Evolutionary conservation across 1,140 invertebrate species (phyloP).

Genomic region (Nephotettix cincticeps): DNA sequence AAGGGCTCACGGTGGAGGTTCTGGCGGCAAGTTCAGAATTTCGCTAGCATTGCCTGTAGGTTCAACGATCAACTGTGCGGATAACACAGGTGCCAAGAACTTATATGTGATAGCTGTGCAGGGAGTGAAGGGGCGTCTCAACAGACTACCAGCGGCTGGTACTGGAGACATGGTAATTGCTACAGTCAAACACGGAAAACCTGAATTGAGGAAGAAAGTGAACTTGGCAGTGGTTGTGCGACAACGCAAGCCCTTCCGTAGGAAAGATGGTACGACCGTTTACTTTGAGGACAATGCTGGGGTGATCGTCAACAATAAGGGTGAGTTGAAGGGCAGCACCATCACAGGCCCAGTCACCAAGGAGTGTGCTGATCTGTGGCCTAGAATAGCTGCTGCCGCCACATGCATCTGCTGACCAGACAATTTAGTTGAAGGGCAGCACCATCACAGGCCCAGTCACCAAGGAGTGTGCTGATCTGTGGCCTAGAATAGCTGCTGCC

Average conservation of each 20-base stretch:
- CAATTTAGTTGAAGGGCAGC: conserved; percentile 62
- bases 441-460: conserved; percentile 99
- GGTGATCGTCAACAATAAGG: conserved; percentile 99
- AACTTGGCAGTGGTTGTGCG: conserved; percentile 99
- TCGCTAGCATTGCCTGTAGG: conserved; percentile 98
- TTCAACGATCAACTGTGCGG: conserved; percentile 98
- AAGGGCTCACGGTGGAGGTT: conserved; percentile 75
- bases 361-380: conserved; percentile 99
- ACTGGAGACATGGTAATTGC: conserved; percentile 99
- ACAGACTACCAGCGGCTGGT: conserved; percentile 95
- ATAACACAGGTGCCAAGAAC: conserved; percentile 99
- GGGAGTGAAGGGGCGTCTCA: conserved; percentile 95
- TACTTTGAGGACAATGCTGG: conserved; percentile 99
- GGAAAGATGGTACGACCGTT: conserved; percentile 98
- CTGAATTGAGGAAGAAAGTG: conserved; percentile 97
- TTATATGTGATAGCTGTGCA: conserved; percentile 98
- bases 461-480: conserved; percentile 99
- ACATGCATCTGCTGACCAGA: too few species aligned
- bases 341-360: conserved; percentile 99
- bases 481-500: conserved; percentile 95
- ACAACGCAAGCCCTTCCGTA: conserved; percentile 95
- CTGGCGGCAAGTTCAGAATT: conserved; percentile 99
- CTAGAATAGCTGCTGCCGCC: conserved; percentile 86
- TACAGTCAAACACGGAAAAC: conserved; percentile 99
- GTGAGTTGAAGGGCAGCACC: conserved; percentile 71